A percentile compares a stretch with the other conserved stretches of the same genome.
Conservation (phyloP, 2,113 vertebrate genomes). For the Myocastor coypus region DNA sequence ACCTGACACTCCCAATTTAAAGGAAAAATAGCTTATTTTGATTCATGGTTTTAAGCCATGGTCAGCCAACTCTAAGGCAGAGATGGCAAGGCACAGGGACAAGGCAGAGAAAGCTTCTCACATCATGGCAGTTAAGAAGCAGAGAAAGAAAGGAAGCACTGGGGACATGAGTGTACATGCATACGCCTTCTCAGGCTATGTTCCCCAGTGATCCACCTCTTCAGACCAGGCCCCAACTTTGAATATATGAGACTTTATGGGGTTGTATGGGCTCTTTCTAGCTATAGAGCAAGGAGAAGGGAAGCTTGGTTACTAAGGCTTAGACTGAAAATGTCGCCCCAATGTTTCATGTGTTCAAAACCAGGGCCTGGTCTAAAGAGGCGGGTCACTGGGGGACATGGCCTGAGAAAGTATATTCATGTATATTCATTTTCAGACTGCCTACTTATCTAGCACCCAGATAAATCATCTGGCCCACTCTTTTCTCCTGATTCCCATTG, state of each 20-base stretch:
- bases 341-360: no score
- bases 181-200: neutral
- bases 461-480: neutral
- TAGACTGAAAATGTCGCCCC: no score
- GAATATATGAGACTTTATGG: neutral
- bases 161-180: neutral
- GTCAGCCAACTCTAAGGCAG: neutral
- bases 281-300: no score
- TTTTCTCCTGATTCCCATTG: neutral
- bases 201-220: neutral
- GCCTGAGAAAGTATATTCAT: no score
- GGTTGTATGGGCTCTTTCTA: no score
- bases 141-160: neutral
- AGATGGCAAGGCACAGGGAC: neutral
- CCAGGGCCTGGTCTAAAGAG: no score
- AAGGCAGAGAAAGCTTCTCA: neutral
- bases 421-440: neutral
- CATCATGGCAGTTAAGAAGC: neutral
- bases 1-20: neutral
- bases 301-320: no score
- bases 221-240: neutral
- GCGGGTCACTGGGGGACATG: no score
- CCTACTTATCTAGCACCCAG: neutral
- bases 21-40: neutral
- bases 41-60: neutral